phyloP scores from a whole-genome alignment of 2,113 vertebrate species.

The Ifrita kowaldi region DNA sequence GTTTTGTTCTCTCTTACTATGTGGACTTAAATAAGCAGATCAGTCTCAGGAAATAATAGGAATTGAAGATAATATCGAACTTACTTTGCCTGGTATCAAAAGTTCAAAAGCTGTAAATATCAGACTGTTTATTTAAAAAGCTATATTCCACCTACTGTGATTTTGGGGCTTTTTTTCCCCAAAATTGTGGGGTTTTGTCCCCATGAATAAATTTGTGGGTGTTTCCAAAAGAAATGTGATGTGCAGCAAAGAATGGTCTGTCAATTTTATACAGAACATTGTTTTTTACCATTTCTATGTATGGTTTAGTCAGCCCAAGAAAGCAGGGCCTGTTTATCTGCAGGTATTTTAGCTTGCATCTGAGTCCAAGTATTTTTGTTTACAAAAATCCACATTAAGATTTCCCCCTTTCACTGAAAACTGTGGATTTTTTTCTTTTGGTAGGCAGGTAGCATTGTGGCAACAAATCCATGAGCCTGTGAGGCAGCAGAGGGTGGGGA shows the following conservation, averaged over 20 bases:
- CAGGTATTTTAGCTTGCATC: rapidly evolving
- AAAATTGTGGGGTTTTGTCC: rapidly evolving
- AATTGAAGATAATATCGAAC: neutral
- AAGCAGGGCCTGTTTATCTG: neutral
- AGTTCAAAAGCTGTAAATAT: neutral
- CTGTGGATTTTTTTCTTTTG: neutral
- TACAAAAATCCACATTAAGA: neutral
- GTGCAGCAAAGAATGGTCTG: neutral
- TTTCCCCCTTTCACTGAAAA: neutral
- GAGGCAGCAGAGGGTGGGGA: neutral
- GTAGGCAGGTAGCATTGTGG: neutral
- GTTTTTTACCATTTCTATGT: neutral
- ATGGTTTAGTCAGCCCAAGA: neutral
- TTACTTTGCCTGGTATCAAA: neutral
- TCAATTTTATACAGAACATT: neutral
- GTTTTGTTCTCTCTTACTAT: neutral
- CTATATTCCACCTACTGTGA: neutral
- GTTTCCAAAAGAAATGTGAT: neutral
- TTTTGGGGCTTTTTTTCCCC: neutral
- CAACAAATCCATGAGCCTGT: neutral
- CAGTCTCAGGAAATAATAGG: neutral
- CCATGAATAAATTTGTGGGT: neutral
- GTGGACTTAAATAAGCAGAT: neutral
- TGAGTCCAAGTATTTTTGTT: neutral
- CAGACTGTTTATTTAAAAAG: neutral